Evolutionary conservation across 2,888 invertebrate genomes (phyloP).

Genomic region (Clostera curtula): DNA sequence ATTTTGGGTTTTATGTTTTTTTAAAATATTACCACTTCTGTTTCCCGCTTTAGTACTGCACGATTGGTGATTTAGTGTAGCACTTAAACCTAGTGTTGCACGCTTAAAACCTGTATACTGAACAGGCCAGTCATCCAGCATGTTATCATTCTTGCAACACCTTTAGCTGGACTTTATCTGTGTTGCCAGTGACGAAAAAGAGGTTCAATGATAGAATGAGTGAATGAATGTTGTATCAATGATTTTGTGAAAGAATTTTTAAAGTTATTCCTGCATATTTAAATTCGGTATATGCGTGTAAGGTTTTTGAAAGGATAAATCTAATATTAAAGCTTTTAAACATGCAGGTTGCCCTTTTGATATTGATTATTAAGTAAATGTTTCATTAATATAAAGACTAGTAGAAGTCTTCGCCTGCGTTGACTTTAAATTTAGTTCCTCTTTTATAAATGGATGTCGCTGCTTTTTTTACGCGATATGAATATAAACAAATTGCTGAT

Average conservation of each 20-base stretch:
- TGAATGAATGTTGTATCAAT: neutral
- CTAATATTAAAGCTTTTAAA: conserved; percentile 19
- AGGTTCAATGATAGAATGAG: conserved; percentile 4
- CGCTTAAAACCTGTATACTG: conserved; percentile 48
- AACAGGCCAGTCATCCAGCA: conserved; percentile 45
- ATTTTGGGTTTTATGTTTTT: conserved; percentile 10
- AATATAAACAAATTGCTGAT: no score
- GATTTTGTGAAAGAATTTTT: conserved; percentile 1
- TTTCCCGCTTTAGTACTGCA: conserved; percentile 28
- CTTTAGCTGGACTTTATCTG: conserved; percentile 42
- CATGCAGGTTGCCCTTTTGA: conserved; percentile 25
- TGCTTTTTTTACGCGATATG: no score
- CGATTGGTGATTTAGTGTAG: conserved; percentile 21
- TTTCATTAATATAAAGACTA: no score
- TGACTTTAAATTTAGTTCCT: no score
- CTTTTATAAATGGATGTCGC: no score
- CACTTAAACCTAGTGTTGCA: conserved; percentile 50
- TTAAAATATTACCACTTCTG: conserved; percentile 12
- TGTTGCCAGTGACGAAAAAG: conserved; percentile 24
- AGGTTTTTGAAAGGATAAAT: conserved; percentile 11
- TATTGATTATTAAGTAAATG: conserved; percentile 2
- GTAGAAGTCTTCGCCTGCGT: no score
- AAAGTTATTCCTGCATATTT: no score
- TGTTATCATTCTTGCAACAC: conserved; percentile 42
- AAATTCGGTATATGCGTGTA: no score